These are phyloP conservation scores for Ridgeia piscesae DNA, from an alignment of 1,140 invertebrate species.

Conservation along the genomic window DNA sequence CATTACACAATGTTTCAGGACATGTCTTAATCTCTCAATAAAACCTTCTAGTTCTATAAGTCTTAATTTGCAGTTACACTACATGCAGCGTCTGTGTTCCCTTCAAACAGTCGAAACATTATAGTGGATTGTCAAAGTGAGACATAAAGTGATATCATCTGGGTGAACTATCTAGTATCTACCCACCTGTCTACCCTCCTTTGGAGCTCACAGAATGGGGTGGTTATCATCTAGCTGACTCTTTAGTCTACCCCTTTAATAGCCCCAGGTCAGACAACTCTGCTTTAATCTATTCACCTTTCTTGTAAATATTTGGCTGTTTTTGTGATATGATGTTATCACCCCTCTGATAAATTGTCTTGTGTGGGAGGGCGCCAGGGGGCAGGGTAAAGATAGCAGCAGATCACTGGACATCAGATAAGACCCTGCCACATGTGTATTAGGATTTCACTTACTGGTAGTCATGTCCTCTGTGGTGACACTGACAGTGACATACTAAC, in stretches of 20 bases:
- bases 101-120: too few species aligned
- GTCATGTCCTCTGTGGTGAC: neutral
- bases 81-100: too few species aligned
- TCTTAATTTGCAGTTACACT: too few species aligned
- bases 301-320: neutral
- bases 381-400: neutral
- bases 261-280: neutral
- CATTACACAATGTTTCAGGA: too few species aligned
- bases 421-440: neutral
- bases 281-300: neutral
- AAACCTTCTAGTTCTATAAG: too few species aligned
- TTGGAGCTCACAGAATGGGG: neutral
- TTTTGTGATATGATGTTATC: conserved; percentile 1
- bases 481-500: neutral
- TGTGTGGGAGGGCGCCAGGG: neutral
- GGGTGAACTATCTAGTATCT: neutral
- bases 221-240: neutral
- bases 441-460: neutral
- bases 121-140: neutral
- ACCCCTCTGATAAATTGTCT: neutral
- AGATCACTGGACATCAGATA: neutral
- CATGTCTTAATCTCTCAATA: too few species aligned
- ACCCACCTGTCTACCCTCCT: neutral
- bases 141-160: neutral
- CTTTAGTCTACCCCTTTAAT: neutral